Evolutionary conservation across 2,113 vertebrate genomes (phyloP).

Genomic region (Anser cygnoides): DNA sequence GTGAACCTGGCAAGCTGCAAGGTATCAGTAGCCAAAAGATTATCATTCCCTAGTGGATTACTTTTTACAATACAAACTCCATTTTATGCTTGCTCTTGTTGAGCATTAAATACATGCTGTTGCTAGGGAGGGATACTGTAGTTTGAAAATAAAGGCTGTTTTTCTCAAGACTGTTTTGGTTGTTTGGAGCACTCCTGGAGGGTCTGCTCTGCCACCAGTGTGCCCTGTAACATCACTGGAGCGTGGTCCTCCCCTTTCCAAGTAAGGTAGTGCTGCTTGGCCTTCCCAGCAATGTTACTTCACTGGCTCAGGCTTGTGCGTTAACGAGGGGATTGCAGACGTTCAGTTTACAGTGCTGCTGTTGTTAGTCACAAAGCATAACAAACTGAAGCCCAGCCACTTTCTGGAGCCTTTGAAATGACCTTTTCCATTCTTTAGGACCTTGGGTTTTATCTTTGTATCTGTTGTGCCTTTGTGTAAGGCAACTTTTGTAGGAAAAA

Average conservation of each 20-base stretch:
- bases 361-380: background rate
- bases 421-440: background rate
- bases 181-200: background rate
- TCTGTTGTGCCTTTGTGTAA: background rate
- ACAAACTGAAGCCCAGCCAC: background rate
- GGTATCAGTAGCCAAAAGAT: slow-evolving; percentile 4
- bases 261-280: background rate
- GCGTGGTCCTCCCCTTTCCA: background rate
- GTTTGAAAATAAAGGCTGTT: background rate
- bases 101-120: rapidly evolving
- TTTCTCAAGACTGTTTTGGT: background rate
- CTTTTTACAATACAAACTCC: background rate
- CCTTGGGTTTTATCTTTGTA: background rate
- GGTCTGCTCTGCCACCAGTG: rapidly evolving
- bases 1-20: background rate
- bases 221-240: background rate
- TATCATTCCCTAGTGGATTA: background rate
- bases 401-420: background rate
- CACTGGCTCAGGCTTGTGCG: background rate
- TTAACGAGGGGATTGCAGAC: background rate
- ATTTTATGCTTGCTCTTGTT: background rate
- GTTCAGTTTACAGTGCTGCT: slow-evolving; percentile 1
- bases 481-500: background rate
- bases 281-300: background rate
- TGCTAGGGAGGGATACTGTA: background rate